Base-by-base conservation (phyloP, 2,113 vertebrate species). In the Anarhynchus alexandrinus region DNA sequence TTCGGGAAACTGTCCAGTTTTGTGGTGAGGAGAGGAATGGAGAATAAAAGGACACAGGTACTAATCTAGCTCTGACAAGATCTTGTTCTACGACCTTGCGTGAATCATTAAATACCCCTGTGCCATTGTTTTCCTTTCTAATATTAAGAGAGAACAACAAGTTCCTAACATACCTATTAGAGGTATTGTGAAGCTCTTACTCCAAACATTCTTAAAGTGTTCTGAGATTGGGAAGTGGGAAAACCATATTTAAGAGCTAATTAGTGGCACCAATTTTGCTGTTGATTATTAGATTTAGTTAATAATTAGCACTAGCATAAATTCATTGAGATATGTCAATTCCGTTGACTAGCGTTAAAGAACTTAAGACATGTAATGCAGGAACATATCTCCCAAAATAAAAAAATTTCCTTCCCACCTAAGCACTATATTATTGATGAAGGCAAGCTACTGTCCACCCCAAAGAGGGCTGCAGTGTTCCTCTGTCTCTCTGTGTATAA, bases 221-320 rank as follows among this genome's bases (percentile, higher is more conserved):
- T 77, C n/a, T 93, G 38, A 94, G 67, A 65, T 2, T 70, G 11
- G 8, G 4, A 86, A 90, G 38, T 47, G 19, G 42, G 16, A 77
- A 90, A 85, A 85, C 42, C 3, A 40, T 36, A 36, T 23, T 42
- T 57, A 93, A 76, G 19, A 65, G 11, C 3, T 38, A 73, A 82
- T 32, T 54, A 73, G 6, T 77, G 25, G 8, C 71, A 78, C 6
- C 4, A 52, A 12, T 69, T 89, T 81, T 94, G 6, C n/a, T 82
- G 11, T 64, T 82, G 38, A 23, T 70, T 78, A 40, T 59, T 85
- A 34, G 12, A 32, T 54, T 84, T 65, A 62, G 27, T 74, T 82
- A 59, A 57, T 65, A 57, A 55, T 77, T 80, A 86, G 1, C 22
- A 77, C 16, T 3, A 0, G 0, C 21, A 76, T 70, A 73, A 78